These are phyloP conservation scores for Phaethon lepturus DNA, from an alignment of 2,113 vertebrate genomes.

Conservation along the genomic window DNA sequence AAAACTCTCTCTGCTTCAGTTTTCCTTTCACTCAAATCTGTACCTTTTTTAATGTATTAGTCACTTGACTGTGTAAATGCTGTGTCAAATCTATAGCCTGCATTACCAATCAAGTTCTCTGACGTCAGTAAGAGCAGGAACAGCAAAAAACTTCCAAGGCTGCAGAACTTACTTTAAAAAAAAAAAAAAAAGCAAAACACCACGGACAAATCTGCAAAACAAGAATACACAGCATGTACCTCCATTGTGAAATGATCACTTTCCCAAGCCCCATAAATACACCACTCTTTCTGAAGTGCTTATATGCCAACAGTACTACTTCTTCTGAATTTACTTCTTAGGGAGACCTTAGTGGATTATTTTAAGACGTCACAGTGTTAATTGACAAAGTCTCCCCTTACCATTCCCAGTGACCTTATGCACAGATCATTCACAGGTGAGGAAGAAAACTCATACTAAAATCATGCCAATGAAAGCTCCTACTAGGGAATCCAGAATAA, in stretches of 20 bases:
- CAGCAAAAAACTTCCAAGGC: not conserved
- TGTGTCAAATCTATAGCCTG: not conserved
- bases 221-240: not conserved
- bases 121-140: not conserved
- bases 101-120: not conserved
- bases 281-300: not conserved
- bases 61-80: not conserved
- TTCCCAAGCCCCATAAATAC: not conserved
- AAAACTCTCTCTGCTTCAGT: not conserved
- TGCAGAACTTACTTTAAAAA: not conserved
- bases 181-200: not conserved
- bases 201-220: not conserved
- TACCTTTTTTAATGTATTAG: not conserved
- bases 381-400: not conserved
- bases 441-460: not conserved
- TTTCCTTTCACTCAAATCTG: not conserved
- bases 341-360: not conserved
- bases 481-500: not conserved
- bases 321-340: not conserved
- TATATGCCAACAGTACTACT: not conserved
- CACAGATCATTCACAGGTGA: not conserved
- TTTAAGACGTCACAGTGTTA: not conserved
- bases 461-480: not conserved
- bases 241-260: not conserved
- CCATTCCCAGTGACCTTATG: accelerated